Base-by-base conservation (phyloP, 2,797 vertebrate genomes). In the Gobio occitaniae region DNA sequence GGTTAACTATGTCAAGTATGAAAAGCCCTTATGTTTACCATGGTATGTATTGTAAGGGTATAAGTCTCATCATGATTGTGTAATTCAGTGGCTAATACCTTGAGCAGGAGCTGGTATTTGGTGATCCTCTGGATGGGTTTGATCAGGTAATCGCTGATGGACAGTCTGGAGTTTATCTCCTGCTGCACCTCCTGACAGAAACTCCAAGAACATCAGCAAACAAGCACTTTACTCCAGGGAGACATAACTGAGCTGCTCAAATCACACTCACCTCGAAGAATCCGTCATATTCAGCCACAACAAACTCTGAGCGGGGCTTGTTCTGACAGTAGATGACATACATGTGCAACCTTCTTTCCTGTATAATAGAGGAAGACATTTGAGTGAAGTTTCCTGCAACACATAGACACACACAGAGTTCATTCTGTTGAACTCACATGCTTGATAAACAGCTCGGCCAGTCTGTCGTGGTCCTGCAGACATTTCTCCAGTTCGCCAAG, bases 41-140 rank as follows among this genome's bases (percentile, higher is more conserved):
- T 25, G 15, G 21, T 21, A 38, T 47, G 47, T 32, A 10, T 36
- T 48, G 17, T 61, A 36, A 56, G 11, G 3, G 6, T n/a, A 4
- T n/a, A 76, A 56, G 61, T 65, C 25, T 65, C 13, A 65, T 65
- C 6, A 16, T 76, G 11, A 56, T 15, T 75, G 12, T 36, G 21
- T 76, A 9, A 50, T 6, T 63, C 47, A 63, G 65, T 59, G n/a
- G 21, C 15, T 47, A 59, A 80, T 90, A 99, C 98, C 97, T 99
- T 99, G 50, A 99, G 95, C 84, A 99, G 96, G 88, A 99, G 94
- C 90, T 99, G 98, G 88, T 99, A 99, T 83, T 99, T 99, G 78
- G 98, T 99, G 94, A 99, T 99, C 92, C 98, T 97, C 93, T 99
- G 98, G 90, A 99, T 96, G 44, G 98, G 98, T 93, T 99, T 99